A percentile compares a stretch with the other conserved stretches of the same genome.
Evolutionary conservation across 1,140 invertebrate genomes (phyloP).

Genomic region (Apolygus lucorum): DNA sequence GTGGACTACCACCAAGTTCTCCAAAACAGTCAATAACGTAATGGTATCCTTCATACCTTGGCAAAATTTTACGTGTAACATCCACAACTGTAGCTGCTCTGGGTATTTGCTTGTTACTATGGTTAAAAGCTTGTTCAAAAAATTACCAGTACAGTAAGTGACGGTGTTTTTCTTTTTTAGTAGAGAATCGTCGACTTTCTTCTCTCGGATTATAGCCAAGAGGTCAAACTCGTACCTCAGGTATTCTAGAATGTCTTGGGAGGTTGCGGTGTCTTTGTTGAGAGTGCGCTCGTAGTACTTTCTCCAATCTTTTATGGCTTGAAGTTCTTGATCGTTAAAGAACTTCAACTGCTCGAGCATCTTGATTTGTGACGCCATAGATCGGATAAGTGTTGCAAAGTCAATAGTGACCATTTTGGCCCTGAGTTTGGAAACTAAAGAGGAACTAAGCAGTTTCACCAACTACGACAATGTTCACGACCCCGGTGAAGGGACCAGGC

Average conservation of each 20-base stretch:
- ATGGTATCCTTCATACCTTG: not conserved
- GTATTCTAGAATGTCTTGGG: not conserved
- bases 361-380: not conserved
- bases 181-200: not conserved
- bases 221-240: not conserved
- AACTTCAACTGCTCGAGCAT: not conserved
- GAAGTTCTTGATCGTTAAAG: not conserved
- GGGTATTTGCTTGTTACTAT: not conserved
- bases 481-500: too few species aligned
- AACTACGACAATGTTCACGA: too few species aligned
- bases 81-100: not conserved
- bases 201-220: not conserved
- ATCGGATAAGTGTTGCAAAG: not conserved
- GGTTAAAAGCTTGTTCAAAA: not conserved
- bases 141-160: not conserved
- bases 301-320: not conserved
- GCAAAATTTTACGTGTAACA: not conserved
- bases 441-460: too few species aligned
- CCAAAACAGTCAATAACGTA: not conserved
- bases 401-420: not conserved
- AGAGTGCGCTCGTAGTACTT: not conserved
- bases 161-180: not conserved
- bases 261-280: not conserved
- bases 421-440: too few species aligned
- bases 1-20: not conserved